Percentiles rank a stretch among this genome's conserved stretches.
Conservation (phyloP, 2,888 invertebrate species). For the Brassicogethes aeneus region DNA sequence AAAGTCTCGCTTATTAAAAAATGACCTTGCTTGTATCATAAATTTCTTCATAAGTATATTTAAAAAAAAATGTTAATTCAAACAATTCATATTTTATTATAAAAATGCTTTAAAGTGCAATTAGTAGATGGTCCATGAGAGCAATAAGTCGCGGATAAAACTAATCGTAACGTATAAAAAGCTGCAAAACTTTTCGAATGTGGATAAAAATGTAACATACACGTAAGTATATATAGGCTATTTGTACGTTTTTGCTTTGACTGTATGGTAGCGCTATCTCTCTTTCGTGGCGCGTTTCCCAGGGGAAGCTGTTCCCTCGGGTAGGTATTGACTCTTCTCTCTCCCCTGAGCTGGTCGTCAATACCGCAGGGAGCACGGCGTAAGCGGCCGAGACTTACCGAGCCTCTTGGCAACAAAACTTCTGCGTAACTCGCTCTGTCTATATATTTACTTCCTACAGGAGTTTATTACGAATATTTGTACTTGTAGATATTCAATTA, state of each 20-base stretch:
- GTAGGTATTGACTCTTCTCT: slow-evolving; percentile 48
- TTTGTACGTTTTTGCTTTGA: slow-evolving; percentile 10
- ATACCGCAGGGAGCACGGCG: slow-evolving; percentile 45
- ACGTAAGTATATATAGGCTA: neutral
- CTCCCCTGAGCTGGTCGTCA: slow-evolving; percentile 46
- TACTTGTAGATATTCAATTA: too few relatives aligned
- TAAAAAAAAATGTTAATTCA: too few relatives aligned
- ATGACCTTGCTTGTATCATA: too few relatives aligned
- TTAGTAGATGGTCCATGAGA: too few relatives aligned
- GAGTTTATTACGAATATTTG: slow-evolving; percentile 1
- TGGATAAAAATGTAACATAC: too few relatives aligned
- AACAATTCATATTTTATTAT: too few relatives aligned
- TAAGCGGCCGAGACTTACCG: slow-evolving; percentile 33
- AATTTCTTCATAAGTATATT: too few relatives aligned
- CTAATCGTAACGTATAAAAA: too few relatives aligned
- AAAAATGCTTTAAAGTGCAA: too few relatives aligned
- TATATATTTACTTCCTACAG: slow-evolving; percentile 24
- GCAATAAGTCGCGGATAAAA: too few relatives aligned
- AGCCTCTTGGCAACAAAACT: slow-evolving; percentile 31
- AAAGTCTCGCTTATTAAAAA: too few relatives aligned
- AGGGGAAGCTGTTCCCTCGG: slow-evolving; percentile 43
- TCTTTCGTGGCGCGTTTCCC: slow-evolving; percentile 11
- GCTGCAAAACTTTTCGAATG: too few relatives aligned
- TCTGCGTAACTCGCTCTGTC: slow-evolving; percentile 33
- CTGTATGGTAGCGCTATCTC: slow-evolving; percentile 9